These are phyloP conservation scores for Misgurnus mizolepis DNA, from an alignment of 2,113 vertebrate genomes.

Conservation along the genomic window DNA sequence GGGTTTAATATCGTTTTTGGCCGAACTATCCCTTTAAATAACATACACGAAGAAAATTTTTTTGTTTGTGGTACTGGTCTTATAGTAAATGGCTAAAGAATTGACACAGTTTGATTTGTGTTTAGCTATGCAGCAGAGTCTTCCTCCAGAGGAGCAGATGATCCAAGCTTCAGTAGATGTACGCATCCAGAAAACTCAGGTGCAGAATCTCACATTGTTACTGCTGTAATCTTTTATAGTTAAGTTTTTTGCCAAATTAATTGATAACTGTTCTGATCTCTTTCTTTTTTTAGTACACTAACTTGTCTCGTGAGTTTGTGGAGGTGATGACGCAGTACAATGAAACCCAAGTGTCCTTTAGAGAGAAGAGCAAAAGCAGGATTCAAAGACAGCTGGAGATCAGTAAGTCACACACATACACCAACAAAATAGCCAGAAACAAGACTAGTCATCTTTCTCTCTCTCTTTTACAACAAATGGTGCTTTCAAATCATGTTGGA, in stretches of 20 bases:
- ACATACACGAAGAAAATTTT: no score
- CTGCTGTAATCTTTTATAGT: not conserved
- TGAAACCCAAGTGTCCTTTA: constrained; percentile 88
- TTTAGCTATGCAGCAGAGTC: constrained; percentile 86
- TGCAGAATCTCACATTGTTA: constrained; percentile 57
- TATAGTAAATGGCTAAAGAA: not conserved
- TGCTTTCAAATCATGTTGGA: no score
- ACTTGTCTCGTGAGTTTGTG: constrained; percentile 91
- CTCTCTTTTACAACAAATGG: no score
- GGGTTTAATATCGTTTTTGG: no score
- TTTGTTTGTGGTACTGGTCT: not conserved
- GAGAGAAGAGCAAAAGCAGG: constrained; percentile 91
- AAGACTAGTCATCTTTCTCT: no score
- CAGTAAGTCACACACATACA: constrained; percentile 78
- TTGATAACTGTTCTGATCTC: not conserved
- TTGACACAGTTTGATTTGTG: not conserved
- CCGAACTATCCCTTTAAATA: no score
- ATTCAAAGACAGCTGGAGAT: constrained; percentile 96
- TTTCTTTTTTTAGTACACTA: constrained; percentile 77
- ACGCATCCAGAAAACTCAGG: constrained; percentile 95
- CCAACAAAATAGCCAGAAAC: not conserved
- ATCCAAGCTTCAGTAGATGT: constrained; percentile 81
- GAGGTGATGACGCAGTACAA: constrained; percentile 96
- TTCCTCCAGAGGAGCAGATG: constrained; percentile 78
- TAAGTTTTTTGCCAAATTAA: not conserved